Conservation (phyloP, 2,113 vertebrate species). For the Pycnonotus jocosus region DNA sequence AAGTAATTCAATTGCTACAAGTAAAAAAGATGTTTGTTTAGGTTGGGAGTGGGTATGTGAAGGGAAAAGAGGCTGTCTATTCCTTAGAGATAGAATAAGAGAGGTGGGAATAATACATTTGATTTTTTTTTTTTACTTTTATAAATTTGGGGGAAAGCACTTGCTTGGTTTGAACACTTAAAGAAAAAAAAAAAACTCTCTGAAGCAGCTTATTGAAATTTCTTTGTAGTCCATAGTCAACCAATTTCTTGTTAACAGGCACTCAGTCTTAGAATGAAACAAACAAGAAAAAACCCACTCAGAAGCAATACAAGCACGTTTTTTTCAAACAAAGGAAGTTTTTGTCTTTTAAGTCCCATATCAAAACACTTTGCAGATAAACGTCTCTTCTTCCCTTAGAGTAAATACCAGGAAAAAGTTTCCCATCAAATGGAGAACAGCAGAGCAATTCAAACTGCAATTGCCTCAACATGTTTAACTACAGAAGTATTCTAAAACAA, state of each 20-base stretch:
- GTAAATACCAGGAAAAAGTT: background rate
- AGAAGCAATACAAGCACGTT: background rate
- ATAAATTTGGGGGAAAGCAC: background rate
- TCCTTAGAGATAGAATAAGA: background rate
- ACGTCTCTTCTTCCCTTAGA: background rate
- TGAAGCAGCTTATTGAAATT: background rate
- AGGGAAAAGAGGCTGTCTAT: background rate
- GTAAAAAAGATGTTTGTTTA: background rate
- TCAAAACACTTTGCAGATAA: background rate
- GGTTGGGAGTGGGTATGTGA: background rate
- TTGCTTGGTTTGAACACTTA: background rate
- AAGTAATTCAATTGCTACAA: background rate
- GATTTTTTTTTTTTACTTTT: background rate
- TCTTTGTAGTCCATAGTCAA: background rate
- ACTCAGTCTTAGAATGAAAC: background rate
- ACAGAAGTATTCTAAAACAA: background rate
- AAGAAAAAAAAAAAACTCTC: background rate
- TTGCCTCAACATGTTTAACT: constrained; percentile 7
- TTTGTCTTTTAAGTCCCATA: background rate
- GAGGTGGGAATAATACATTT: background rate
- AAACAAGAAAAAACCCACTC: background rate
- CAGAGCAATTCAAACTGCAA: background rate
- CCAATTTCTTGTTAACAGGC: background rate
- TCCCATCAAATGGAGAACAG: background rate
- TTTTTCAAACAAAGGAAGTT: background rate